These are phyloP conservation scores for Dioctria rufipes DNA, from an alignment of 2,888 invertebrate genomes.

Conservation along the genomic window DNA sequence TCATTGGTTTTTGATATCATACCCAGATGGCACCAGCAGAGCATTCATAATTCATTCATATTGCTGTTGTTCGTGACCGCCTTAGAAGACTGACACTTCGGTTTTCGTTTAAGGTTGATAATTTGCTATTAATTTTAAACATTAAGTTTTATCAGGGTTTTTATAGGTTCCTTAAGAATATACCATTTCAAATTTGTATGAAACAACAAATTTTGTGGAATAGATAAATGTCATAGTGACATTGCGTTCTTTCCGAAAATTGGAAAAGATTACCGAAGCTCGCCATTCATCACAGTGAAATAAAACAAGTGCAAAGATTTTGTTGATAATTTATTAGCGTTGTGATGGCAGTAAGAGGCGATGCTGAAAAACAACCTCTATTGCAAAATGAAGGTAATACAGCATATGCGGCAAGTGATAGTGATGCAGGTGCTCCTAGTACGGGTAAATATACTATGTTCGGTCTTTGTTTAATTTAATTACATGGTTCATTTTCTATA, in stretches of 20 bases:
- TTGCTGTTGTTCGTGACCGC: too few species aligned
- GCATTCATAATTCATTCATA: too few species aligned
- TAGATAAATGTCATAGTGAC: constrained; percentile 46
- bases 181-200: background rate
- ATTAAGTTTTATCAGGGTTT: background rate
- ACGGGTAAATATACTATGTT: constrained; percentile 41
- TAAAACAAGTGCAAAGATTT: constrained; percentile 12
- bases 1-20: too few species aligned
- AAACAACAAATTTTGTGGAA: background rate
- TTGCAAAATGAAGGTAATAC: constrained; percentile 63
- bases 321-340: constrained; percentile 45
- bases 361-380: constrained; percentile 69
- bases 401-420: constrained; percentile 41
- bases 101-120: background rate
- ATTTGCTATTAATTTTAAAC: background rate
- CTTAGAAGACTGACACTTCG: background rate
- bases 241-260: constrained; percentile 31
- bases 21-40: too few species aligned
- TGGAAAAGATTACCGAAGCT: constrained; percentile 12
- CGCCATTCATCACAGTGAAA: constrained; percentile 17
- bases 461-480: constrained; percentile 18
- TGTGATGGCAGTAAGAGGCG: constrained; percentile 67
- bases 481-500: constrained; percentile 15
- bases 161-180: background rate
- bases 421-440: background rate